Percentiles rank a stretch among this genome's conserved stretches.
phyloP scores from a whole-genome alignment of 2,113 vertebrate species.

The Callionymus lyra region DNA sequence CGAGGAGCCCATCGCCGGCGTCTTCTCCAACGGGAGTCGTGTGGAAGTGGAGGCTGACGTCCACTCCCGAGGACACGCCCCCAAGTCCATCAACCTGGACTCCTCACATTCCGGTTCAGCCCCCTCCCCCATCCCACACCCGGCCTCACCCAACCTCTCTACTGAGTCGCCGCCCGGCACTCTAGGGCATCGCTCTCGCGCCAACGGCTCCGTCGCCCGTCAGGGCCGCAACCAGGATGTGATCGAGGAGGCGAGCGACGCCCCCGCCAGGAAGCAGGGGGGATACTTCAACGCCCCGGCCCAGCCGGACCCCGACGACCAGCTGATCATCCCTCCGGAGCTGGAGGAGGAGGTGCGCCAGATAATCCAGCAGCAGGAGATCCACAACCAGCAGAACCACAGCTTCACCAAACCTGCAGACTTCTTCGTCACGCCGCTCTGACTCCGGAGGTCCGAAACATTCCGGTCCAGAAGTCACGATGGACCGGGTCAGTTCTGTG shows the following conservation, averaged over 20 bases:
- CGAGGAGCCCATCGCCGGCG: slow-evolving; percentile 89
- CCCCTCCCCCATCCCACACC: slow-evolving; percentile 66
- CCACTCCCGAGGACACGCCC: slow-evolving; percentile 68
- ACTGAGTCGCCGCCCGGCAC: slow-evolving; percentile 72
- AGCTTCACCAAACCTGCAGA: slow-evolving; percentile 73
- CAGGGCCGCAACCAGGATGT: slow-evolving; percentile 86
- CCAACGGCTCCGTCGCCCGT: slow-evolving; percentile 86
- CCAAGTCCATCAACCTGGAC: slow-evolving; percentile 21
- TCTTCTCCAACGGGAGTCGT: slow-evolving; percentile 90
- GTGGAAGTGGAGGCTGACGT: slow-evolving; percentile 94
- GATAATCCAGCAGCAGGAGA: slow-evolving; percentile 83
- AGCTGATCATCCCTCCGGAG: slow-evolving; percentile 94
- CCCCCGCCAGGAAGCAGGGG: slow-evolving; percentile 77
- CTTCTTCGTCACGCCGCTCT: slow-evolving; percentile 84
- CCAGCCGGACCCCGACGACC: slow-evolving; percentile 89
- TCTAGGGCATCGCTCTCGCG: slow-evolving; percentile 72
- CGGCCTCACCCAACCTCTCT: slow-evolving; percentile 75
- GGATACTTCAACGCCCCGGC: slow-evolving; percentile 92
- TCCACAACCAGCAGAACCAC: slow-evolving; percentile 57
- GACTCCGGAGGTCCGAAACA: slow-evolving; percentile 29
- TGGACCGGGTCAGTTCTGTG: not conserved
- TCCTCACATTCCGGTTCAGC: slow-evolving; percentile 30
- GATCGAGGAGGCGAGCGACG: slow-evolving; percentile 84
- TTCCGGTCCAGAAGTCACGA: not conserved
- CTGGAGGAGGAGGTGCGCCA: slow-evolving; percentile 94